Evolutionary conservation across 2,113 vertebrate genomes (phyloP), one percentile per base, ranked within the genome.

Genomic region (Proterorhinus semilunaris): DNA sequence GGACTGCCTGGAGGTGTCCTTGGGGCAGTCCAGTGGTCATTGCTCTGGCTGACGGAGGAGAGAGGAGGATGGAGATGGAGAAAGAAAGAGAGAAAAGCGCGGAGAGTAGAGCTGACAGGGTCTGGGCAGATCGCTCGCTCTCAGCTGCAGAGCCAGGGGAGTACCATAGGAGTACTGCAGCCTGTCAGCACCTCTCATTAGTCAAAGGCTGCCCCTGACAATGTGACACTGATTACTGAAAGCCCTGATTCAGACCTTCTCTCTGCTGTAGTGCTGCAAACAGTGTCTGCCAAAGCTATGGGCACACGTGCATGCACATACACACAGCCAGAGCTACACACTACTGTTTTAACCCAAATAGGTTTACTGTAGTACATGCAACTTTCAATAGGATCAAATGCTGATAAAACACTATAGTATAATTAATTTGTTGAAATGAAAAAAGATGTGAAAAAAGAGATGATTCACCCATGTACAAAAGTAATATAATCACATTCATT

Each of bases 121-220:
- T 83, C 82, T 76, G 87, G 90, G 91, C 85, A 90, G 88, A 91
- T 91, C 86, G 76, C 83, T 91, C 90, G 84, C 88, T 89, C 88
- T 90, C 90, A 91, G 91, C 90, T 90, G 90, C 89, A 87, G 87
- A 88, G 90, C 83, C 88, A 84, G 64, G 91, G 87, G 88, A 90
- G 83, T 82, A 76, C 5, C 17, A 27, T 1, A 55, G 53, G 53
- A 55, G 17, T 86, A 84, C 86, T 81, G 88, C 83, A 69, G 87
- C 78, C 89, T 91, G 92, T 93, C 92, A 92, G 89, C 91, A 88
- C 80, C 85, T 86, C 92, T 92, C 92, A 93, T 93, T 93, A 92
- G 91, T 93, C 91, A 92, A 90, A 89, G 84, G 81, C 88, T 79
- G 86, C 85, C 87, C 76, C 88, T 86, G 88, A 89, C 91, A 92